phyloP scores from a whole-genome alignment of 2,797 vertebrate species.

The Pempheris klunzingeri region DNA sequence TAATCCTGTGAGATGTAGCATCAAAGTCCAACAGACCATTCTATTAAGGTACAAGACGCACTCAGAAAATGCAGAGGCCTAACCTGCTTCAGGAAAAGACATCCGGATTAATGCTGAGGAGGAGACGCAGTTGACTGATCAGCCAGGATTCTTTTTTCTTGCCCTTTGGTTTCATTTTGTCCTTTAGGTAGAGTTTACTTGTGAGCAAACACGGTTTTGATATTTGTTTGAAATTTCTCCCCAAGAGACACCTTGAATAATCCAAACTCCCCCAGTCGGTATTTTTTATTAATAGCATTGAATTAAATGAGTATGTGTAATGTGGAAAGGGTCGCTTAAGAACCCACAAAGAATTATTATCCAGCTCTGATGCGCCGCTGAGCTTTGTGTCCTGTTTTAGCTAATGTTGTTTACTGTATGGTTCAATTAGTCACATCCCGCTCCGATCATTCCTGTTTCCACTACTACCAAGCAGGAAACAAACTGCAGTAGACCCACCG shows the following conservation, averaged over 20 bases:
- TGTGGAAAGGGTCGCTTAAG: neutral
- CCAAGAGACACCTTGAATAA: neutral
- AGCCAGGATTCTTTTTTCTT: constrained; percentile 14
- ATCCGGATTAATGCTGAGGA: constrained; percentile 11
- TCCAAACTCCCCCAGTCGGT: neutral
- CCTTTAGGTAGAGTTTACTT: neutral
- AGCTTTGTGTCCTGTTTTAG: neutral
- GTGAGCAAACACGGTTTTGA: neutral
- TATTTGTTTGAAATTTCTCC: neutral
- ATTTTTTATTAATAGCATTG: neutral
- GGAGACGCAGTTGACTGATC: neutral
- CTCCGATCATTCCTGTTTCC: too few species aligned
- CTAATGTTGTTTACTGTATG: neutral
- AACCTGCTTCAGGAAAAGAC: constrained; percentile 27
- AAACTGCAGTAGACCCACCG: too few species aligned
- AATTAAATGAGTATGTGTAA: neutral
- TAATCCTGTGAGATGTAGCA: constrained; percentile 67
- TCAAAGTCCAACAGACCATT: constrained; percentile 66
- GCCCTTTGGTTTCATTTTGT: constrained; percentile 17
- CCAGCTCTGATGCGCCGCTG: neutral
- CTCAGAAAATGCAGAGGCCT: constrained; percentile 16
- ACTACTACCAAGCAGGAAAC: too few species aligned
- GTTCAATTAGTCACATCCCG: too few species aligned
- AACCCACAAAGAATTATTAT: neutral
- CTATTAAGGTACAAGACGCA: constrained; percentile 36